Evolutionary conservation across 2,113 vertebrate species (phyloP).

Genomic region (Ciconia boyciana): DNA sequence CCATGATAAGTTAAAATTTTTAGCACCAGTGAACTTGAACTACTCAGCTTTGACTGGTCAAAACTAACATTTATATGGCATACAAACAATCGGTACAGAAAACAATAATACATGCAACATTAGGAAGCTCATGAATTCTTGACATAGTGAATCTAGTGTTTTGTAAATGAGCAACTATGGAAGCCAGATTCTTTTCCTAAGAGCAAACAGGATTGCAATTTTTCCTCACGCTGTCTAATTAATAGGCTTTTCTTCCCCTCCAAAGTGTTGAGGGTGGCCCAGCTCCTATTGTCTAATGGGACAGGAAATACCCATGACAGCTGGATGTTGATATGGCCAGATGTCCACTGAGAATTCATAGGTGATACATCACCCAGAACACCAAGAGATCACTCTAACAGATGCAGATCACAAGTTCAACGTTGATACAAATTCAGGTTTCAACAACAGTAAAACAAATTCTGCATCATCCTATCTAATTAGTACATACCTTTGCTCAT

Average conservation of each 20-base stretch:
- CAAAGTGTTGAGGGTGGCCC: neutral
- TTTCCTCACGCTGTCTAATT: neutral
- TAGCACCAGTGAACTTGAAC: slow-evolving; percentile 7
- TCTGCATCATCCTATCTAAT: neutral
- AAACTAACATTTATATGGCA: neutral
- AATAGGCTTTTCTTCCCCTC: neutral
- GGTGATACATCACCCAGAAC: neutral
- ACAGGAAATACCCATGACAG: neutral
- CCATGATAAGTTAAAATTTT: neutral
- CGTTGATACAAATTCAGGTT: neutral
- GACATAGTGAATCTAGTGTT: slow-evolving; percentile 9
- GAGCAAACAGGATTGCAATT: neutral
- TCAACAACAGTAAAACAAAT: neutral
- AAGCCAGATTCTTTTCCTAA: neutral
- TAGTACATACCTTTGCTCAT: neutral
- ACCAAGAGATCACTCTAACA: neutral
- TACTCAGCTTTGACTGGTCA: neutral
- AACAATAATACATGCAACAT: neutral
- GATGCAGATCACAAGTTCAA: neutral
- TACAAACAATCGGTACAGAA: neutral
- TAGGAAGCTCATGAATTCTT: neutral
- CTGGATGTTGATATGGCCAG: neutral
- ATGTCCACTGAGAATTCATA: neutral
- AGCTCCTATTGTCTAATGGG: neutral
- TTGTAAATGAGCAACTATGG: neutral